Evolutionary conservation across 2,888 invertebrate species (phyloP).

Genomic region (Phortica magna): DNA sequence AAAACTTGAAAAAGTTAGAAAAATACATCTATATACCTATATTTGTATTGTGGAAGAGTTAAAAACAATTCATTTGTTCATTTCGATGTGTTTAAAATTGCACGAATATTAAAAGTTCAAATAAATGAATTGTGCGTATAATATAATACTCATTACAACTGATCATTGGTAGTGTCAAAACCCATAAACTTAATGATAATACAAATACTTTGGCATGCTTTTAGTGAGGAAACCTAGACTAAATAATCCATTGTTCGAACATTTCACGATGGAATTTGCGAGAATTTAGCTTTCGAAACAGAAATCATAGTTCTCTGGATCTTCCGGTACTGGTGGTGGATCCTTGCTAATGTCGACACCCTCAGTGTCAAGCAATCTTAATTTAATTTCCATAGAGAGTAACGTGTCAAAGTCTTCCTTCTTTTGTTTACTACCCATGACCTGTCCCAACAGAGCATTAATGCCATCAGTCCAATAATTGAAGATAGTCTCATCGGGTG

Average conservation of each 20-base stretch:
- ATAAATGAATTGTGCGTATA: conserved; percentile 12
- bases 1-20: conserved; percentile 21
- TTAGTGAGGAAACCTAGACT: neutral
- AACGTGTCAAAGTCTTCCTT: conserved; percentile 94
- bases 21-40: conserved; percentile 3
- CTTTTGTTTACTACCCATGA: conserved; percentile 93
- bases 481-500: conserved; percentile 91
- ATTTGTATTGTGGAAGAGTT: neutral
- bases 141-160: neutral
- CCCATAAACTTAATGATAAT: conserved; percentile 23
- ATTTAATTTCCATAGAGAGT: conserved; percentile 97
- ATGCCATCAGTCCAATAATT: conserved; percentile 98
- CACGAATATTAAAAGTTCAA: conserved; percentile 7
- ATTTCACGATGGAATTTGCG: neutral
- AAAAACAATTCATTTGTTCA: conserved; percentile 15
- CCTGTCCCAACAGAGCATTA: conserved; percentile 90
- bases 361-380: conserved; percentile 94
- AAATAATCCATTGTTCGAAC: neutral
- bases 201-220: conserved; percentile 41
- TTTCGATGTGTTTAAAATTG: conserved; percentile 27
- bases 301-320: conserved; percentile 95
- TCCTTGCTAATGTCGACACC: conserved; percentile 96
- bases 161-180: neutral
- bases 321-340: conserved; percentile 93
- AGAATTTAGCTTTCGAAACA: conserved; percentile 76